Conservation (phyloP, 2,888 invertebrate species). For the Linnaemya tessellans region DNA sequence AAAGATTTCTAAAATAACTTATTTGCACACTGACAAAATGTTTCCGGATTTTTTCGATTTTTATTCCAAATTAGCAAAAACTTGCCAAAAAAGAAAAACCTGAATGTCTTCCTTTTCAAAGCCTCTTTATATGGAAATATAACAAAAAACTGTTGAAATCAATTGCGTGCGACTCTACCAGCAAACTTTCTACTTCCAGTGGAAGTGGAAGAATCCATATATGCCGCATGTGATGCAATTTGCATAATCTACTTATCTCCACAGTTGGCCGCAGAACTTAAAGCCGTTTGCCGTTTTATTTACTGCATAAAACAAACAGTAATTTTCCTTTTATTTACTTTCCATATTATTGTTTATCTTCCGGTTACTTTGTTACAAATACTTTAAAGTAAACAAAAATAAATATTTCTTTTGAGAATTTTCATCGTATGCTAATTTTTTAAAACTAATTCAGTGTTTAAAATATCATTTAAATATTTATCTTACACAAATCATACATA, state of each 20-base stretch:
- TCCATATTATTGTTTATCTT: slow-evolving; percentile 2
- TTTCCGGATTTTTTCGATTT: too few relatives aligned
- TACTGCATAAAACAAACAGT: background rate
- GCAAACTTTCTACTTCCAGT: too few relatives aligned
- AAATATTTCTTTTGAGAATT: slow-evolving; percentile 32
- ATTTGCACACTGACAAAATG: too few relatives aligned
- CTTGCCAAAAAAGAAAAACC: too few relatives aligned
- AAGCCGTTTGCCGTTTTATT: slow-evolving; percentile 26
- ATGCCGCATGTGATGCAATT: background rate
- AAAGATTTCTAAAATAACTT: too few relatives aligned
- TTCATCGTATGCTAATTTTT: slow-evolving; percentile 44
- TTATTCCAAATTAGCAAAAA: too few relatives aligned
- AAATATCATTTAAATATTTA: slow-evolving; percentile 33
- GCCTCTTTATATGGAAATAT: too few relatives aligned
- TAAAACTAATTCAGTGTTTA: background rate
- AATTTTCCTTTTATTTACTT: slow-evolving; percentile 12
- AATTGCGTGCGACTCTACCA: too few relatives aligned
- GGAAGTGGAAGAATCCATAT: too few relatives aligned
- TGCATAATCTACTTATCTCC: slow-evolving; percentile 10
- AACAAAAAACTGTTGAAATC: too few relatives aligned
- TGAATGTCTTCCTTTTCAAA: too few relatives aligned
- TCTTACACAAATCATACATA: slow-evolving; percentile 9
- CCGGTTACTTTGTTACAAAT: slow-evolving; percentile 6
- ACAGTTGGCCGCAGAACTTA: background rate
- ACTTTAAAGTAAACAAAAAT: slow-evolving; percentile 15